Evolutionary conservation across 2,888 invertebrate species (phyloP), one percentile per base, ranked within the genome.

Genomic region (Sarcophaga subvicina): DNA sequence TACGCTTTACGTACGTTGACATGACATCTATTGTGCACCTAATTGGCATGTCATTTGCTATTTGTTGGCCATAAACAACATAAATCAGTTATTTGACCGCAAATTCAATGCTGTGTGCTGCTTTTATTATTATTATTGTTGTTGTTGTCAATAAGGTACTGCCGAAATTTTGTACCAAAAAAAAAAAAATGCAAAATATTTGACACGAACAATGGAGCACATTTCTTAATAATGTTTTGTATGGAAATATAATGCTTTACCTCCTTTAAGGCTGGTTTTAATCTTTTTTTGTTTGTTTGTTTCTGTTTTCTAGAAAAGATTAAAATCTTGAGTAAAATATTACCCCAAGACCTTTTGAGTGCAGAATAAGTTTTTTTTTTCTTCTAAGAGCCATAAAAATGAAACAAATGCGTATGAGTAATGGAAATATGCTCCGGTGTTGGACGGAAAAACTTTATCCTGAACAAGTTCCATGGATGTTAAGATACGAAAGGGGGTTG

Each of bases 21-120:
- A 84, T 87, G 87, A 87, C 87, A 87, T 87, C 84, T 84, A 87
- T 87, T 87, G 87, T 87, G 87, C 81, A 84, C 84, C 87, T 87
- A 87, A 87, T 87, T 87, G 87, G 84, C 84, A 84, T 84, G 87
- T 84, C 87, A 87, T 87, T 87, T 87, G 81, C 84, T 84, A 84
- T 79, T 87, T 87, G 81, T 64, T 79, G 72, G 87, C 72, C 71
- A 76, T 70, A 81, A 82, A 79, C 75, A 84, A 84, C 67, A 87
- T 87, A 87, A 87, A 87, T 87, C 84, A 84, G 84, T 79, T 79
- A 87, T 82, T 84, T 84, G 84, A 72, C 79, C 82, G 76, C 79
- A 84, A 83, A 79, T 14, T 54, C 54, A 37, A 37, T 37, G 37
- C 37, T 37, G 62, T 70, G 59, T 83, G 60, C 67, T 77, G 64